Base-by-base conservation (phyloP, 2,113 vertebrate genomes). In the Rhinichthys klamathensis region DNA sequence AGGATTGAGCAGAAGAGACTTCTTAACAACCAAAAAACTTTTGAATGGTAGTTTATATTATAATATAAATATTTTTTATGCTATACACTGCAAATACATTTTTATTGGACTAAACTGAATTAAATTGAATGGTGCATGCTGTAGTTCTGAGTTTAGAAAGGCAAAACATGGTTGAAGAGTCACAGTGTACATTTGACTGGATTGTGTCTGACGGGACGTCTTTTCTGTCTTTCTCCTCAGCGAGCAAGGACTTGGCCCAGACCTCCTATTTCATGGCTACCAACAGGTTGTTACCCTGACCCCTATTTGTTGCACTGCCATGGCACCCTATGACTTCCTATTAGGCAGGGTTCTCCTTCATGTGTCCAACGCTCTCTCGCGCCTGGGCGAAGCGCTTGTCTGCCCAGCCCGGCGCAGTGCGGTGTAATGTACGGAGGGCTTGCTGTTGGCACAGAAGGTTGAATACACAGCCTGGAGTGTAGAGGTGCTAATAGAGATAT, bases 201-300 rank as follows among this genome's bases (percentile, higher is more conserved):
- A 61, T 25, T 61, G n/a, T 92, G 25, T 16, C 84, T 54, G 30
- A 83, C 51, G 0, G 21, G 8, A 82, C 91, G 92, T 93, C 88
- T 94, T 87, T 95, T 95, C 92, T 41, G 58, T 74, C n/a, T 83
- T 30, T 91, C n/a, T 84, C 27, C 89, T 87, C 83, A 99, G 98
- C 98, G 95, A 99, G 98, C 98, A 99, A 99, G 97, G 98, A 99
- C 95, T 98, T 99, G 98, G 98, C 98, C 96, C 98, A 99, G 98
- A 99, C 98, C 95, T 99, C 98, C 95, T 99, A 99, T 99, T 99
- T 99, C 97, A 99, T 99, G 98, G 98, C 98, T 99, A 99, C 98
- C 98, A 99, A 99, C 98, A 99, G 98, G 98, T 99, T 98, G 97
- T 99, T 99, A 99, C 97, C 97, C 98, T 98, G 97, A 98, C 96